Evolutionary conservation across 2,797 vertebrate genomes (phyloP), one percentile per base, ranked within the genome.

Genomic region (Amphiprion clarkii): DNA sequence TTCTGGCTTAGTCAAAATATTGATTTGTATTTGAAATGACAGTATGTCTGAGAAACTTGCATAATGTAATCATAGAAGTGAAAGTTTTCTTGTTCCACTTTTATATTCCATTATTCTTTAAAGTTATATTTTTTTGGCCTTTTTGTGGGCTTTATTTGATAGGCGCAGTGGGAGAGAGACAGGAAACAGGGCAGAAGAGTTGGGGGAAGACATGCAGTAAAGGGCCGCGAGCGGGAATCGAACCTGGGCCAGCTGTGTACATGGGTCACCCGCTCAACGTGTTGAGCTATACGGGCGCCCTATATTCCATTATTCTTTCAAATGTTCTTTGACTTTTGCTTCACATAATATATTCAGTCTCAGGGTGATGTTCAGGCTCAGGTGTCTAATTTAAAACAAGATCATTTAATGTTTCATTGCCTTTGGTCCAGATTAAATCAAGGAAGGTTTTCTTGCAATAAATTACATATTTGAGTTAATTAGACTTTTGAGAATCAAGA

Each of bases 21-120:
- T 44, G 3, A 76, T 89, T 87, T 81, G 53, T 44, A 69, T 82
- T 63, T 72, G 33, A 7, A 7, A 0, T 27, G 39, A 60, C 70
- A 42, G n/a, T 29, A 10, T 51, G 42, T 59, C 44, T n/a, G 4
- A 44, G 46, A 80, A 48, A 11, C 4, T 19, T 48, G 0, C 14
- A 12, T 21, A 44, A 51, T 54, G 8, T 54, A 40, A 58, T 58
- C 21, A 53, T 0, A 44, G 42, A 25, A 17, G 19, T 27, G 13
- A 57, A 8, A 5, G 0, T 48, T 57, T 48, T 52, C 31, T 31
- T 65, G 9, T 23, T 7, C 33, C 33, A 33, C 33, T 8, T 8
- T 7, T 33, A 33, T 27, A 27, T 33, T 33, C 6, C 25, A n/a
- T 61, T 68, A 55, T 67, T 65, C n/a, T 49, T 58, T 56, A n/a